Percentiles rank a stretch among this genome's conserved stretches.
These are phyloP conservation scores for Macrobrachium rosenbergii DNA, from an alignment of 1,140 invertebrate species.

Conservation along the genomic window DNA sequence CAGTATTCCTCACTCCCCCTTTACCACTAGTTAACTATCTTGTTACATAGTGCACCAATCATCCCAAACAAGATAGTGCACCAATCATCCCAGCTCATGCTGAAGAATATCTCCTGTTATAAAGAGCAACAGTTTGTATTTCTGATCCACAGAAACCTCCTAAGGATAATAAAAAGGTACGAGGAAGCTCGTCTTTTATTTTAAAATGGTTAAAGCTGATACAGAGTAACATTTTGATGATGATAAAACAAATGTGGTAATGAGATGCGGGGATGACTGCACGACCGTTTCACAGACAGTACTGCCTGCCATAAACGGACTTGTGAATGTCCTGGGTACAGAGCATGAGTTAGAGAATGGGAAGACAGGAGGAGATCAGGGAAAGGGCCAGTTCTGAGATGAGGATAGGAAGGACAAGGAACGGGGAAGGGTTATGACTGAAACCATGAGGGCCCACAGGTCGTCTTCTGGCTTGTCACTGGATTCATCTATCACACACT, in stretches of 20 bases:
- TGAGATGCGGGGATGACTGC: constrained; percentile 56
- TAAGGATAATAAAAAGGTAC: constrained; percentile 38
- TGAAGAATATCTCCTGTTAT: not conserved
- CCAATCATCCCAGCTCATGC: not conserved
- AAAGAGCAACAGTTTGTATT: not conserved
- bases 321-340: constrained; percentile 32
- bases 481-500: not conserved
- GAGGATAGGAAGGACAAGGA: not conserved
- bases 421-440: constrained; percentile 7
- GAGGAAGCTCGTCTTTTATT: constrained; percentile 62
- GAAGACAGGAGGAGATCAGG: not conserved
- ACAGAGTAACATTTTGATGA: constrained; percentile 63
- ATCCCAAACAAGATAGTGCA: no score
- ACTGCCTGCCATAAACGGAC: constrained; percentile 51
- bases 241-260: constrained; percentile 61
- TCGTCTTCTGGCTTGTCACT: not conserved
- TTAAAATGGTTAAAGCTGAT: constrained; percentile 62
- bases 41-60: no score
- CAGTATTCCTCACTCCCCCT: no score
- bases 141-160: not conserved
- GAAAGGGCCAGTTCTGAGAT: not conserved
- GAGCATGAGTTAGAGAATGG: not conserved
- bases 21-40: no score
- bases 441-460: constrained; percentile 24
- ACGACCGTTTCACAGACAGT: constrained; percentile 57